Evolutionary conservation across 2,888 invertebrate species (phyloP).

Genomic region (Aplocera efformata): DNA sequence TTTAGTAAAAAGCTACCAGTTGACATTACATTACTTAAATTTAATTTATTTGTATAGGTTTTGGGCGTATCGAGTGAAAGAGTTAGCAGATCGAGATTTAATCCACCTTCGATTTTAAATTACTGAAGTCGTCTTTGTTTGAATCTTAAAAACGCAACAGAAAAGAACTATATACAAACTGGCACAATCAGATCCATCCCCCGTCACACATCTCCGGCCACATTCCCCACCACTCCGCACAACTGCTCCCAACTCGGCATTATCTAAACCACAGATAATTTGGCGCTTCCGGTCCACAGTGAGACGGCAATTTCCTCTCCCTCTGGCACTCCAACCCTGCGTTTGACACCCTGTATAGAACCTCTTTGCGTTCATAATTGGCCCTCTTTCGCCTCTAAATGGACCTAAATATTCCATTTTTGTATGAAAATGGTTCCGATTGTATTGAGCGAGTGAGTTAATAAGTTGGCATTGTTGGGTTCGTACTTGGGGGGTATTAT

Average conservation of each 20-base stretch:
- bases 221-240: slow-evolving; percentile 9
- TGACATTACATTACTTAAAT: no score
- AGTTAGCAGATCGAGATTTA: no score
- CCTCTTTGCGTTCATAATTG: slow-evolving; percentile 40
- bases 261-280: slow-evolving; percentile 41
- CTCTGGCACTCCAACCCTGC: slow-evolving; percentile 35
- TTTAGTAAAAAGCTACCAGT: no score
- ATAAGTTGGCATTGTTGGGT: slow-evolving; percentile 22
- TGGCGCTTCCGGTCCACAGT: slow-evolving; percentile 51
- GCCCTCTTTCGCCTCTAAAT: slow-evolving; percentile 28
- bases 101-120: no score
- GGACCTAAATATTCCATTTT: slow-evolving; percentile 33
- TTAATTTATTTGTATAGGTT: no score
- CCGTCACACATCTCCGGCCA: no score
- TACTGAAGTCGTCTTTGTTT: no score
- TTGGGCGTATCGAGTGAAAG: no score
- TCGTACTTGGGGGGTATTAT: no score
- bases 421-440: slow-evolving; percentile 24
- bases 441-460: slow-evolving; percentile 19
- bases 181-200: no score
- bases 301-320: slow-evolving; percentile 59
- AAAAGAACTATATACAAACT: no score
- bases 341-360: slow-evolving; percentile 46
- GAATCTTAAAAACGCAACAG: no score
- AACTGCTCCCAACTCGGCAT: slow-evolving; percentile 24